Evolutionary conservation across 1,140 invertebrate genomes (phyloP).

Genomic region (Pararge aegeria): DNA sequence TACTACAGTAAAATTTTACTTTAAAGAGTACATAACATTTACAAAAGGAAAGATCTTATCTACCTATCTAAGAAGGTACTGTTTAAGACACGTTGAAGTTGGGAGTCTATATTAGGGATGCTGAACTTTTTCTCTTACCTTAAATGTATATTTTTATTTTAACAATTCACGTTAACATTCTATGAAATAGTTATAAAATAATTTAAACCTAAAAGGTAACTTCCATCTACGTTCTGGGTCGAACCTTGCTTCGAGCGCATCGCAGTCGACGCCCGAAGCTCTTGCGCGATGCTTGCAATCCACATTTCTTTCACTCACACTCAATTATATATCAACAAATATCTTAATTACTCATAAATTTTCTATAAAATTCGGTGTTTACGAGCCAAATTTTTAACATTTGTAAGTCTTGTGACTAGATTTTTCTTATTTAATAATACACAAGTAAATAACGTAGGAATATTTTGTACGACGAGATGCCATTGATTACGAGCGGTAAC

Average conservation of each 20-base stretch:
- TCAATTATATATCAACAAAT: constrained; percentile 55
- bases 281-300: constrained; percentile 9
- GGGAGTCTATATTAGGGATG: constrained; percentile 53
- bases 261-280: constrained; percentile 11
- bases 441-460: constrained; percentile 79
- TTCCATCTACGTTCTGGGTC: constrained; percentile 48
- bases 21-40: constrained; percentile 25
- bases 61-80: constrained; percentile 74
- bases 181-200: constrained; percentile 72
- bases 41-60: constrained; percentile 44
- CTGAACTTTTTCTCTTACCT: constrained; percentile 74
- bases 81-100: constrained; percentile 73
- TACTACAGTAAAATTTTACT: constrained; percentile 25
- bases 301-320: constrained; percentile 27
- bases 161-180: constrained; percentile 69
- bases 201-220: constrained; percentile 78
- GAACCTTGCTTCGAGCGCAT: constrained; percentile 11
- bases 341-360: constrained; percentile 55
- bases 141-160: constrained; percentile 54
- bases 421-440: constrained; percentile 76
- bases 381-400: constrained; percentile 71
- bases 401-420: constrained; percentile 79
- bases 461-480: constrained; percentile 79
- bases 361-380: constrained; percentile 65
- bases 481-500: constrained; percentile 79